phyloP scores from a whole-genome alignment of 2,888 invertebrate genomes.

The Achlya flavicornis region DNA sequence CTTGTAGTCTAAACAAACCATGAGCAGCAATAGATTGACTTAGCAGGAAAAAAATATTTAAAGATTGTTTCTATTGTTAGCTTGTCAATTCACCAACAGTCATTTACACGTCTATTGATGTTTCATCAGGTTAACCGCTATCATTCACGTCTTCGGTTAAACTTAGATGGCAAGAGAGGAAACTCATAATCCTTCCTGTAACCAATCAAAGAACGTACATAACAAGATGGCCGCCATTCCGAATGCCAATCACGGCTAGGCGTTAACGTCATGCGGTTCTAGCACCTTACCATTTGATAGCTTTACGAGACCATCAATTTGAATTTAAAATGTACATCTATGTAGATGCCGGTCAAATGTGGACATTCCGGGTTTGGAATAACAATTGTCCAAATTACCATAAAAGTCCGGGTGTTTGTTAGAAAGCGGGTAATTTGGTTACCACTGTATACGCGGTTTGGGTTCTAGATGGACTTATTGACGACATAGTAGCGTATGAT shows the following conservation, averaged over 20 bases:
- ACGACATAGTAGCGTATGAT: conserved; percentile 58
- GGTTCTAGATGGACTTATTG: conserved; percentile 68
- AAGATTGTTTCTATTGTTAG: background rate
- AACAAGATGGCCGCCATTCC: conserved; percentile 73
- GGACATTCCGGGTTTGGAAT: conserved; percentile 75
- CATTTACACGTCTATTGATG: conserved; percentile 13
- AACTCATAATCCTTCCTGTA: conserved; percentile 52
- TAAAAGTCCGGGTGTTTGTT: conserved; percentile 82
- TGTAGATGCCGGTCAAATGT: conserved; percentile 82
- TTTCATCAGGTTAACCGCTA: conserved; percentile 19
- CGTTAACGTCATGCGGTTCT: conserved; percentile 71
- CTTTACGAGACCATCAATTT: conserved; percentile 81
- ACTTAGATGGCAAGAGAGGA: conserved; percentile 44
- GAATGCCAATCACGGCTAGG: conserved; percentile 73
- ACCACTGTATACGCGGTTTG: conserved; percentile 71
- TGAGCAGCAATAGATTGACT: too few species aligned
- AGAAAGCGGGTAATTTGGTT: conserved; percentile 84
- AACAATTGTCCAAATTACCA: conserved; percentile 79
- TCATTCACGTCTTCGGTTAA: conserved; percentile 14
- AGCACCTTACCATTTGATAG: conserved; percentile 78
- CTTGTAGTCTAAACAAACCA: background rate
- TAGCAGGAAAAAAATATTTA: background rate
- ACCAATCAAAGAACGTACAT: conserved; percentile 57
- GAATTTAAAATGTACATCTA: conserved; percentile 80
- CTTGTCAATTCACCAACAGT: background rate